phyloP scores from a whole-genome alignment of 2,113 vertebrate species.

The Mus musculus region GRCm39 chr3:105087001-105087500 shows the following conservation, averaged over 20 bases:
- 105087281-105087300: conserved; percentile 51
- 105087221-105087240: not conserved
- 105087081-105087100: not conserved
- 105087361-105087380: conserved; percentile 15
- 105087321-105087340: not conserved
- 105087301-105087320: conserved; percentile 14
- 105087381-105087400: not conserved
- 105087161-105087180: not conserved
- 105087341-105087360: conserved; percentile 30
- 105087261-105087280: conserved; percentile 33
- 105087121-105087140: not conserved
- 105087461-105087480: not conserved
- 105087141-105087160: not conserved
- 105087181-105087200: not conserved
- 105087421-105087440: conserved; percentile 12
- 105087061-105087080: not conserved
- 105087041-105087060: not conserved
- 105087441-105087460: not conserved
- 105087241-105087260: not conserved
- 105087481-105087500: not conserved
- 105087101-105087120: not conserved
- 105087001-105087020: not conserved
- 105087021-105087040: conserved; percentile 18
- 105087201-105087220: not conserved
- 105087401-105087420: conserved; percentile 26